Conservation (phyloP, 30 jellyfish, hydroid and myxozoan species). For the Nemopilema nomurai region DNA sequence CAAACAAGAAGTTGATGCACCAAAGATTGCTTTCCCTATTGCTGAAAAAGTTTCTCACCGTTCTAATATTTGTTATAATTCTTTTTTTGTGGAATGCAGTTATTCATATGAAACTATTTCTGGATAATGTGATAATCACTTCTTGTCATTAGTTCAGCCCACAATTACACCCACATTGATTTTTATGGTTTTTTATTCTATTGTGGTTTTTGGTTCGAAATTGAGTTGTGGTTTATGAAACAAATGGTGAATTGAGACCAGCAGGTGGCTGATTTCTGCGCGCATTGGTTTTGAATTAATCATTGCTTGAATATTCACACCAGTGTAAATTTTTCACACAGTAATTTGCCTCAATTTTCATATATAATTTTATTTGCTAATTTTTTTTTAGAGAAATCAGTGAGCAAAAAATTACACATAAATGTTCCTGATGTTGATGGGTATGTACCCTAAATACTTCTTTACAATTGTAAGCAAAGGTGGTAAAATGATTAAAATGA, state of each 20-base stretch:
- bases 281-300: not conserved
- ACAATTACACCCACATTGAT: not conserved
- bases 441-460: slow-evolving; percentile 11
- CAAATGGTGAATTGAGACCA: not conserved
- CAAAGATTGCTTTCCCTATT: no score
- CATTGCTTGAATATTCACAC: not conserved
- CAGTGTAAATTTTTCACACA: not conserved
- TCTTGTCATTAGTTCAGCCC: not conserved
- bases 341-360: not conserved
- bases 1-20: no score
- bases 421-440: slow-evolving; percentile 83
- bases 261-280: not conserved
- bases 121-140: not conserved
- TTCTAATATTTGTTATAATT: no score
- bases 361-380: not conserved
- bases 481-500: no score
- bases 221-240: not conserved
- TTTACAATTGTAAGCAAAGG: no score
- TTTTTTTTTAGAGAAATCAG: slow-evolving; percentile 63
- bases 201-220: not conserved
- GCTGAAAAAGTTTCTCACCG: no score
- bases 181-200: not conserved
- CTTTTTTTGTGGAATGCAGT: no score
- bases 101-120: no score
- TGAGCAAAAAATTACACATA: slow-evolving; percentile 59